Base-by-base conservation (phyloP, 2,797 vertebrate species). In the Ficedula albicollis region DNA sequence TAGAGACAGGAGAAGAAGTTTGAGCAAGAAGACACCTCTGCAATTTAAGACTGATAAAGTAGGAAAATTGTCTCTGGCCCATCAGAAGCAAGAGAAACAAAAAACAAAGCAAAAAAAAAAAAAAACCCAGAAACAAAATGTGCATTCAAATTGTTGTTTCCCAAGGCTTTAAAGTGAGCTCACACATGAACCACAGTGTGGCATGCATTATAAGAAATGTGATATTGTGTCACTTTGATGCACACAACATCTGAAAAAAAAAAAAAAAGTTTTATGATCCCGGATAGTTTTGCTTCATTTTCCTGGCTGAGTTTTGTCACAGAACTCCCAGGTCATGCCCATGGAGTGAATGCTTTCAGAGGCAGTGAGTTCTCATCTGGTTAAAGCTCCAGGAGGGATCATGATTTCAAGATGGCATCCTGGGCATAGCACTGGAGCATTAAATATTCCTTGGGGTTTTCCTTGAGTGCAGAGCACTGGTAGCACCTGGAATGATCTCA, bases 111-210 rank as follows among this genome's bases (percentile, higher is more conserved):
- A 32, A 75, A 69, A 36, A 56, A 38, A 11, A 32, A 75, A 69
- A 36, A 56, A 38, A 11, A 1, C 3, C 13, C n/a, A 10, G 10
- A 44, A 62, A 43, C 32, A 56, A 85, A 39, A 39, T 1, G 6
- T 46, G 17, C 68, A 41, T 68, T 89, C 20, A 56, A 55, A 51
- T 60, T 6, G 6, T 38, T 70, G 54, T 25, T 64, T 73, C 29
- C 14, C 21, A 12, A 0, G 6, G 17, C 58, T 87, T 86, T 52
- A 30, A 48, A 63, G 56, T 34, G 64, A 74, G 51, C 56, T 82
- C 8, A 1, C 26, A 2, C 16, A 30, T 54, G 43, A 38, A 23
- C 9, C 25, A 19, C 0, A 0, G 41, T 16, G 51, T 15, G 51
- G 19, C 30, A 43, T 16, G 7, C 54, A 64, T 43, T 44, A 4